Base-by-base conservation (phyloP, 2,113 vertebrate genomes). In the Verasper variegatus region DNA sequence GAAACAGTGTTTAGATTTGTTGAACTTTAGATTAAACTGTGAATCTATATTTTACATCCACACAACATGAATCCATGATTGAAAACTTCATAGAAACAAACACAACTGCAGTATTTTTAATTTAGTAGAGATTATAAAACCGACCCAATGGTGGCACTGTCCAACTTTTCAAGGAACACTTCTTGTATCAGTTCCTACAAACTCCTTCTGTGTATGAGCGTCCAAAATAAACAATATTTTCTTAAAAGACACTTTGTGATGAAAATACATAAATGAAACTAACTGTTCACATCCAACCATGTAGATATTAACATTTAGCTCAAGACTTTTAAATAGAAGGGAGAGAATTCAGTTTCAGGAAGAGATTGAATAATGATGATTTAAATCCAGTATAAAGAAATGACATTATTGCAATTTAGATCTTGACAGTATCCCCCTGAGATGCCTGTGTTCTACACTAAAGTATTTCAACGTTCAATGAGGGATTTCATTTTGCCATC, bases 61-160 rank as follows among this genome's bases (percentile, higher is more conserved):
- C 31, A 35, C 9, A 0, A 2, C 9, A 10, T 37, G 8, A 37
- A 37, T 37, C 35, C 35, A 37, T 10, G 35, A 37, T 37, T 2
- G 9, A 75, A 71, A 47, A 24, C 4, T 12, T 14, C 49, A 47
- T 9, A 8, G 6, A 31, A 31, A 31, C 31, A 31, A 31, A 31
- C 6, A 31, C 31, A 31, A 31, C 31, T 31, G 47, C 17, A n/a
- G 4, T 3, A 47, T 56, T 20, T 54, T 17, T n/a, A 24, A 26
- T 0, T 8, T 17, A 4, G 15, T 23, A 11, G 17, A 68, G 15
- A 59, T 65, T 63, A 31, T 45, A 10, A 37, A 76, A 47, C 1
- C 2, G 11, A 57, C 88, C 84, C 51, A 17, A 8, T 12, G 79
- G 80, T 71, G 88, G 71, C 70, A 5, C 77, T 82, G 73, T 87